phyloP scores from a whole-genome alignment of 1,140 invertebrate species.

The Leptinotarsa lineolata region DNA sequence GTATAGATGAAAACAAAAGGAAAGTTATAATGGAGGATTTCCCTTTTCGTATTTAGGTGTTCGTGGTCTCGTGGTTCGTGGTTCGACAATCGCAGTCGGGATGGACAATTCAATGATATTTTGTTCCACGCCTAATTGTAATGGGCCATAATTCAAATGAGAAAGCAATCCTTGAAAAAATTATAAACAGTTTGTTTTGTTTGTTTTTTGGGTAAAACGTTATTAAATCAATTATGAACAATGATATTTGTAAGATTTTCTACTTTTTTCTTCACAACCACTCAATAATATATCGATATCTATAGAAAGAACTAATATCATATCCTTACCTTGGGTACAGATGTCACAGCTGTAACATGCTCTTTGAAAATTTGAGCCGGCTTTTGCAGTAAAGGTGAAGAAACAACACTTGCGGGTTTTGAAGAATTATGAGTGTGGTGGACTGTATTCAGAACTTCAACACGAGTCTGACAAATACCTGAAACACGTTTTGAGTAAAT shows the following conservation, averaged over 20 bases:
- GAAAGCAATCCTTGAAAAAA: too few species aligned
- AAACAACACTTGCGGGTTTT: background rate
- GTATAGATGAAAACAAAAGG: too few species aligned
- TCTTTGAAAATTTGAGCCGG: conserved; percentile 1
- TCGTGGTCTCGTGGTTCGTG: too few species aligned
- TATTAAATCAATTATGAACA: conserved; percentile 5
- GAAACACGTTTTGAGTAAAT: background rate
- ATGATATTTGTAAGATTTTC: background rate
- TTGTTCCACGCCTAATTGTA: too few species aligned
- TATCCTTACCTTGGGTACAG: conserved; percentile 1
- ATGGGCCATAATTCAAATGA: too few species aligned
- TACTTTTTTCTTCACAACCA: background rate
- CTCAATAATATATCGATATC: background rate
- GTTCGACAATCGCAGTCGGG: too few species aligned
- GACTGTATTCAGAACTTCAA: conserved; percentile 12
- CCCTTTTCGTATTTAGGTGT: too few species aligned
- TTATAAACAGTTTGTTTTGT: background rate
- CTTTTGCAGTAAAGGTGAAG: background rate
- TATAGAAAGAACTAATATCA: background rate
- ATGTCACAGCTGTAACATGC: conserved; percentile 1
- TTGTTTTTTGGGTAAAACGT: background rate
- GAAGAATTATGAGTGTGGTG: conserved; percentile 1
- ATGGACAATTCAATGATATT: too few species aligned
- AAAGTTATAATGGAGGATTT: too few species aligned
- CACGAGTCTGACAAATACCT: conserved; percentile 13